Evolutionary conservation across 2,797 vertebrate species (phyloP), one percentile per base, ranked within the genome.

Genomic region (Cygnus olor): DNA sequence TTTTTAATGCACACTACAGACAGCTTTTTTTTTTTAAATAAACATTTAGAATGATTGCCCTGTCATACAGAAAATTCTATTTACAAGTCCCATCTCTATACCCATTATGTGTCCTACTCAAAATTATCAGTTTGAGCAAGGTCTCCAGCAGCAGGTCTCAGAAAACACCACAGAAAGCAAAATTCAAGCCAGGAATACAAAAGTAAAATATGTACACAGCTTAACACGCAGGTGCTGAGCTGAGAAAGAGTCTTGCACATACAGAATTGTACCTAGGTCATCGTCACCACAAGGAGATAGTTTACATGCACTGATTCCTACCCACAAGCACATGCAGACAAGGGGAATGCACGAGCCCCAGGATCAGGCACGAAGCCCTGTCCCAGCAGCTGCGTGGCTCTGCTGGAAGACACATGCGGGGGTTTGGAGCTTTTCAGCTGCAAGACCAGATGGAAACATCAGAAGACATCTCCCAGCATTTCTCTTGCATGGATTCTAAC

Each of bases 221-320:
- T 83, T 32, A 73, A 79, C 87, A 47, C 7, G 20, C 7, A 64
- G 21, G 20, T 53, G 25, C n/a, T 25, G 61, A 36, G 25, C 5
- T 16, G 72, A 38, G 56, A 71, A 36, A 40, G 25, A 34, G 22
- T 28, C 32, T 13, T 38, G 20, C n/a, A 51, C 17, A 5, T 40
- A 12, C 17, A 61, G 38, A 89, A 71, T 13, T 30, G 11, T 38
- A 15, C 27, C 66, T 80, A 19, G 32, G 1, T 11, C 13, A 18
- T 38, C 7, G 63, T 28, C 32, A 14, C 16, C 36, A 17, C 47
- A 25, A 53, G 51, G 32, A 66, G 71, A 34, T 14, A 17, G 42
- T 14, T 34, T 34, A 10, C 8, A 24, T 2, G 1, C 5, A 10
- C 44, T 25, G 5, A 0, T 49, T 34, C 28, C 20, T 9, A 11